Evolutionary conservation across 2,797 vertebrate species (phyloP).

Genomic region (Galago senegalensis): DNA sequence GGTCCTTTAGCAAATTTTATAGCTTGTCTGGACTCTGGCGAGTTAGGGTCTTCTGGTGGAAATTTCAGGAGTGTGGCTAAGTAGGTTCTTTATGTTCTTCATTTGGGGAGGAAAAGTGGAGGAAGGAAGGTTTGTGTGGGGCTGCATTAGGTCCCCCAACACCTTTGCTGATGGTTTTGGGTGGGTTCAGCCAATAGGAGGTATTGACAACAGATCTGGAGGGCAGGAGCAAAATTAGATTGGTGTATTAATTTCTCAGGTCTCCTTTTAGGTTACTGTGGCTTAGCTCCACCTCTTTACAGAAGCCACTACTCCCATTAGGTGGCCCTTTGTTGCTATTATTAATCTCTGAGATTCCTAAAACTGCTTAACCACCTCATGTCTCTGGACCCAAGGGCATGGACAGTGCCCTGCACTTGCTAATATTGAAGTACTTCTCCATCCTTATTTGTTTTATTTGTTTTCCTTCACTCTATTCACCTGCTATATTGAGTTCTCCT

Average conservation of each 20-base stretch:
- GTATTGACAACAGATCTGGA: neutral
- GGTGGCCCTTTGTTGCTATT: neutral
- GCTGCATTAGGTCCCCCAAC: too few relatives aligned
- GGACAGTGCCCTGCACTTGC: neutral
- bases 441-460: neutral
- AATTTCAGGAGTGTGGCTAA: too few relatives aligned
- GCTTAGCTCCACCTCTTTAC: neutral
- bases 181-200: neutral
- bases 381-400: neutral
- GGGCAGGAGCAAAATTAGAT: accelerated
- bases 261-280: neutral
- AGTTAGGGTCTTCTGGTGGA: too few relatives aligned
- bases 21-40: too few relatives aligned
- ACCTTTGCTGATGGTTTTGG: neutral
- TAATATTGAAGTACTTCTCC: neutral
- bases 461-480: neutral
- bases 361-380: neutral
- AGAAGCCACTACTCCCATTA: neutral
- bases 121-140: too few relatives aligned
- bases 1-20: too few relatives aligned
- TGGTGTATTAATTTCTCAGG: neutral
- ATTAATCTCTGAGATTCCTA: neutral
- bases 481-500: neutral
- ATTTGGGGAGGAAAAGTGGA: too few relatives aligned
- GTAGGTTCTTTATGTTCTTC: too few relatives aligned